These are phyloP conservation scores for Macroglossus sobrinus DNA, from an alignment of 2,113 vertebrate genomes.

Conservation along the genomic window DNA sequence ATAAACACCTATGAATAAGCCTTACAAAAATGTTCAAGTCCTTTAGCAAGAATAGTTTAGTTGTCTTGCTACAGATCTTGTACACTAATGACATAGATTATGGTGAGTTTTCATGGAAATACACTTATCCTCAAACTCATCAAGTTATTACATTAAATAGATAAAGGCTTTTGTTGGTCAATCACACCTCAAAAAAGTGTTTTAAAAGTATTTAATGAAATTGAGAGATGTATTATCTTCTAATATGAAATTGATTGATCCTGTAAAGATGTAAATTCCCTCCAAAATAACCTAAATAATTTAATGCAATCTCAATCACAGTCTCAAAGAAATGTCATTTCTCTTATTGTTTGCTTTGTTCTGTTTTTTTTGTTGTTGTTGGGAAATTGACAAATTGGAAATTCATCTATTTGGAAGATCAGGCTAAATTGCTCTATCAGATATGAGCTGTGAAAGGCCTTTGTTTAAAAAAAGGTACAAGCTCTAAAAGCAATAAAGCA, in stretches of 20 bases:
- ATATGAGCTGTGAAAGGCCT: not conserved
- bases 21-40: not conserved
- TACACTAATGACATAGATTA: not conserved
- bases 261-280: slow-evolving; percentile 1
- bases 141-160: not conserved
- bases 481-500: not conserved
- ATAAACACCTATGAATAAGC: slow-evolving; percentile 5
- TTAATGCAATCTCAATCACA: not conserved
- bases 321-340: not conserved
- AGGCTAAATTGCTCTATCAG: not conserved
- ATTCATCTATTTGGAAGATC: not conserved
- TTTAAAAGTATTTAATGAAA: slow-evolving; percentile 2
- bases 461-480: not conserved
- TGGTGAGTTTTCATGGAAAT: not conserved
- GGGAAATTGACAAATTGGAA: not conserved
- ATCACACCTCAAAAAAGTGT: not conserved
- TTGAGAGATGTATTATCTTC: not conserved
- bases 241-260: not conserved
- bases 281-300: slow-evolving; percentile 30
- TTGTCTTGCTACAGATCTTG: not conserved
- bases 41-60: not conserved
- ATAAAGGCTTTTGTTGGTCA: not conserved
- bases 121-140: not conserved
- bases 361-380: not conserved
- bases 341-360: not conserved